Percentiles rank a stretch among this genome's conserved stretches.
Conservation (phyloP, 2,797 vertebrate genomes). For the Microhierax caerulescens region DNA sequence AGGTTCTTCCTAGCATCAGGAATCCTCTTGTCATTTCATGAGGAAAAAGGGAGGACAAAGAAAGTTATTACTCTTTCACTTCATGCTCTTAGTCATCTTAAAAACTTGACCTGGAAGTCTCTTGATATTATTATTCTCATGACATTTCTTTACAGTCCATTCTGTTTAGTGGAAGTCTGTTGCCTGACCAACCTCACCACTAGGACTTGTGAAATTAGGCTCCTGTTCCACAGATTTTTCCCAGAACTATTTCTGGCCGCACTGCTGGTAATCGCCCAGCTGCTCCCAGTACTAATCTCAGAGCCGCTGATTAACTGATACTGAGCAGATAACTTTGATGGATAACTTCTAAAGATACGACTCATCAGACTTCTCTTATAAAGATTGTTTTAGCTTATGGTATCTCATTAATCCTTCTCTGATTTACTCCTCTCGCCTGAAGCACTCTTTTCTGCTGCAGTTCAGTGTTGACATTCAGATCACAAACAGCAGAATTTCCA, state of each 20-base stretch:
- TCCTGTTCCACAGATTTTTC: neutral
- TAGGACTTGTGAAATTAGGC: neutral
- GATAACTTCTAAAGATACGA: neutral
- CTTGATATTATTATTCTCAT: neutral
- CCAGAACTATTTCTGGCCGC: neutral
- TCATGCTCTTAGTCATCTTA: neutral
- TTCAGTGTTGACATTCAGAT: neutral
- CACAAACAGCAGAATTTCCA: neutral
- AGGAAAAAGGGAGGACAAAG: neutral
- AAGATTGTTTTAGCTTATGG: neutral
- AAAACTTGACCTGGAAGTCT: neutral
- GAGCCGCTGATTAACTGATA: neutral
- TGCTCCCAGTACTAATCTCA: neutral
- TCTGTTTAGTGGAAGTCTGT: neutral
- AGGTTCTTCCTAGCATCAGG: neutral
- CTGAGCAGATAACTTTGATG: neutral
- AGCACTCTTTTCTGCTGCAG: neutral
- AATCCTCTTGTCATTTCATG: neutral
- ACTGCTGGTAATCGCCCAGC: neutral
- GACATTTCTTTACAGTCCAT: neutral
- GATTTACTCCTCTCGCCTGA: neutral
- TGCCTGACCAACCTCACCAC: neutral
- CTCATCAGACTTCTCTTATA: neutral
- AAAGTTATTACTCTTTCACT: neutral
- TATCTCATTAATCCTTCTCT: neutral